Base-by-base conservation (phyloP, 2,888 invertebrate genomes). In the Pherbina coryleti region DNA sequence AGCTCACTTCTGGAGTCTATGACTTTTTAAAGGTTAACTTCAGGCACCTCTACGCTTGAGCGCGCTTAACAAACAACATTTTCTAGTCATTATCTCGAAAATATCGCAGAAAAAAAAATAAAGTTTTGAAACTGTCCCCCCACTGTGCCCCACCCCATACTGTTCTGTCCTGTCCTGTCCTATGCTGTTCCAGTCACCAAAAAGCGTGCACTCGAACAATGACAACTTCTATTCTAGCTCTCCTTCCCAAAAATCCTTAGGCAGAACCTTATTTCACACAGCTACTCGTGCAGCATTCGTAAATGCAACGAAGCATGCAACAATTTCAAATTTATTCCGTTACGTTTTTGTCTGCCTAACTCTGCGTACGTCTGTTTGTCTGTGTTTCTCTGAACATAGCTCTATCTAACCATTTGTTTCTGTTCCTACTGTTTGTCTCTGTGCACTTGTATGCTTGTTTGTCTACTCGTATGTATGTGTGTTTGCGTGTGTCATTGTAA, bases 51-150 rank as follows among this genome's bases (percentile, higher is more conserved):
- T 25, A 62, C 49, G 73, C 62, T 37, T 74, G 28, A 74, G 62
- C 62, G 73, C 44, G 28, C 44, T 62, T 62, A n/a, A n/a, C 62
- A 64, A 74, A 62, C 73, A 44, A 74, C 37, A 74, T 74, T 74
- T 74, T 74, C 73, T 60, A 74, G 44, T 74, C 62, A 74, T 74
- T 74, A 74, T 62, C 62, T 49, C 49, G 73, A 51, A 73, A 73
- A 60, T 11, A 17, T 37, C n/a, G 22, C 17, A 57, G 17, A 34
- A 31, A 60, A 73, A 73, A 34, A 60, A 22, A 53, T 17, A 66
- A 17, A 31, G n/a, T 28, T 19, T 22, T 37, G 22, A 37, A 67
- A 19, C 57, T n/a, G 22, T 22, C 19, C 22, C 5, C n/a, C 57
- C 9, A 14, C 9, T 9, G n/a, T 25, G 22, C 19, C 17, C 19